Conservation (phyloP, 1,140 invertebrate species). For the Charaxes varanes region DNA sequence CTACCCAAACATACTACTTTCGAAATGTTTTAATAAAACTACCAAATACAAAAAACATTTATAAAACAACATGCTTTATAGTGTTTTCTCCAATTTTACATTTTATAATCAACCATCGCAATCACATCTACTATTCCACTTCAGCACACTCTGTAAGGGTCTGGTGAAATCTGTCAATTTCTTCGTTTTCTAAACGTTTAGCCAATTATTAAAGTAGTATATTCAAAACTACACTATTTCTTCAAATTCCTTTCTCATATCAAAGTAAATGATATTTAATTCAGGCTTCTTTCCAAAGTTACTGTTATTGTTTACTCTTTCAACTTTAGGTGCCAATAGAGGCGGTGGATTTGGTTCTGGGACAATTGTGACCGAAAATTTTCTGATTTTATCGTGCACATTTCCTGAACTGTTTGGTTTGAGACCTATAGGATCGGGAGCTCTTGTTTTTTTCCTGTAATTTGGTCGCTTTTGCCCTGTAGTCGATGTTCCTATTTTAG, state of each 20-base stretch:
- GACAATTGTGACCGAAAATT: constrained; percentile 47
- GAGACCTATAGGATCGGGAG: constrained; percentile 24
- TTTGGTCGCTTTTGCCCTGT: constrained; percentile 13
- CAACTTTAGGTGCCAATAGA: constrained; percentile 34
- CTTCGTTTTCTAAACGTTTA: too few species aligned
- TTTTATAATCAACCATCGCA: background rate
- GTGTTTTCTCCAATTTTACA: constrained; percentile 1
- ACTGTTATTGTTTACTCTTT: constrained; percentile 24
- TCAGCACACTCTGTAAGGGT: too few species aligned
- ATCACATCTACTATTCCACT: too few species aligned
- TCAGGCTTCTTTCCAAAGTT: constrained; percentile 47
- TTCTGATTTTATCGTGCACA: constrained; percentile 65
- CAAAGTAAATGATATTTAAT: constrained; percentile 38
- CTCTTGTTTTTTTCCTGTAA: constrained; percentile 24
- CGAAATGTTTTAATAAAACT: constrained; percentile 19
- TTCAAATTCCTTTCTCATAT: constrained; percentile 60
- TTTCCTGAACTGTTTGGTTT: constrained; percentile 47
- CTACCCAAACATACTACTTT: too few species aligned
- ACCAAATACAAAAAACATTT: constrained; percentile 6
- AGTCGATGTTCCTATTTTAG: constrained; percentile 24
- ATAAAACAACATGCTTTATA: constrained; percentile 6
- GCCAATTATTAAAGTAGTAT: too few species aligned
- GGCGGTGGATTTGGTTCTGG: constrained; percentile 30
- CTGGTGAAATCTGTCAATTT: too few species aligned
- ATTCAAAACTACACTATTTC: constrained; percentile 28